phyloP scores from a whole-genome alignment of 2,113 vertebrate species.

The Paradoxurus hermaphroditus region DNA sequence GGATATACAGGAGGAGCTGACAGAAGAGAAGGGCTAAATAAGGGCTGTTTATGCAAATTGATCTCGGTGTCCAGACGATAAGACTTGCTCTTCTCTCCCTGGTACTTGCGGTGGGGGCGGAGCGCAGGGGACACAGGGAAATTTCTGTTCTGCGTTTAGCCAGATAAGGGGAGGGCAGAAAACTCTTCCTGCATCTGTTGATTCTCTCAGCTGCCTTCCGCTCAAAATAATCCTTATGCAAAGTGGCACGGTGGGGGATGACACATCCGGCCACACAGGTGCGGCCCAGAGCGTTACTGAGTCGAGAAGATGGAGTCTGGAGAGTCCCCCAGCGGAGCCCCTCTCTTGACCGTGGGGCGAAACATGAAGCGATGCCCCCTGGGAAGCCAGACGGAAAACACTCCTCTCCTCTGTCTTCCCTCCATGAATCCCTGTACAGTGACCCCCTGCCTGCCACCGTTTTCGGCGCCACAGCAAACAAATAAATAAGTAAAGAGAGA shows the following conservation, averaged over 20 bases:
- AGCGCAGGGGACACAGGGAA: not conserved
- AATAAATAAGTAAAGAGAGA: not conserved
- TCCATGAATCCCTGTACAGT: not conserved
- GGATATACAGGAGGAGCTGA: not conserved
- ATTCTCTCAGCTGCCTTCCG: not conserved
- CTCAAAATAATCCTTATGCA: not conserved
- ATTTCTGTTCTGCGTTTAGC: not conserved
- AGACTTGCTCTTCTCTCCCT: not conserved
- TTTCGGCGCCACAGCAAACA: not conserved
- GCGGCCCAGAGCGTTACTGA: not conserved
- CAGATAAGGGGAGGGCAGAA: not conserved
- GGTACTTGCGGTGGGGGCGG: not conserved
- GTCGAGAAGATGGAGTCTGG: not conserved
- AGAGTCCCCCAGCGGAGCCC: not conserved
- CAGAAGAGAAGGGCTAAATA: no score
- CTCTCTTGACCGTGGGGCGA: not conserved
- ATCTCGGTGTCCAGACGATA: not conserved
- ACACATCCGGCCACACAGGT: not conserved
- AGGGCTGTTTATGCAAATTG: not conserved
- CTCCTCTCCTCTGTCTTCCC: not conserved
- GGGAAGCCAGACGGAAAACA: not conserved
- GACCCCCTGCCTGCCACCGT: rapidly evolving
- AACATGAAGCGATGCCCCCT: not conserved
- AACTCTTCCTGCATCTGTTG: not conserved
- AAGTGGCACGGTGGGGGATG: not conserved